Percentiles rank a stretch among this genome's conserved stretches.
phyloP scores from a whole-genome alignment of 2,888 invertebrate species.

The Nomada lathburiana region DNA sequence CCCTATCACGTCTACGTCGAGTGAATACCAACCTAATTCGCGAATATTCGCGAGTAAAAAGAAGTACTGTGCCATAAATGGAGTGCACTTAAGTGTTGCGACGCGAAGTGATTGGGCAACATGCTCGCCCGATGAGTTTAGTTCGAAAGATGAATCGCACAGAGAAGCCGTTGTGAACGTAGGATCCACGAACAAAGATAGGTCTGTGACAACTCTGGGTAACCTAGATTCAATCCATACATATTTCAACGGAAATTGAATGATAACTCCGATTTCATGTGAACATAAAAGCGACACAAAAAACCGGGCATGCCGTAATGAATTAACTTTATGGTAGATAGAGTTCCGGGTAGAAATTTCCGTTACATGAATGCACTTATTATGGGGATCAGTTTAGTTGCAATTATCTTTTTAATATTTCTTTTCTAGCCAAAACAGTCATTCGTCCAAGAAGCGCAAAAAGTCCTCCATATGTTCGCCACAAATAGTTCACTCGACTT shows the following conservation, averaged over 20 bases:
- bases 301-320: background rate
- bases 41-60: slow-evolving; percentile 20
- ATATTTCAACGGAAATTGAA: background rate
- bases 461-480: no score
- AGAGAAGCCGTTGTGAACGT: slow-evolving; percentile 14
- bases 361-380: no score
- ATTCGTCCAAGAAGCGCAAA: no score
- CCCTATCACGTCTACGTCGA: background rate
- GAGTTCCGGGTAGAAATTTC: no score
- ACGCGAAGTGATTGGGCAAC: slow-evolving; percentile 14
- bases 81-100: slow-evolving; percentile 8
- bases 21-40: slow-evolving; percentile 26
- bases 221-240: slow-evolving; percentile 1
- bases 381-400: no score
- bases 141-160: slow-evolving; percentile 1
- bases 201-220: slow-evolving; percentile 1
- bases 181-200: slow-evolving; percentile 9
- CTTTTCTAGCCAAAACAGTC: no score
- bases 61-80: slow-evolving; percentile 13
- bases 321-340: no score
- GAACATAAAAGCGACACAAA: no score
- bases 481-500: no score
- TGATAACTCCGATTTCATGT: background rate
- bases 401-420: no score
- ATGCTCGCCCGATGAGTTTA: slow-evolving; percentile 8